phyloP scores from a whole-genome alignment of 1,140 invertebrate genomes.

The Heliconius nattereri region DNA sequence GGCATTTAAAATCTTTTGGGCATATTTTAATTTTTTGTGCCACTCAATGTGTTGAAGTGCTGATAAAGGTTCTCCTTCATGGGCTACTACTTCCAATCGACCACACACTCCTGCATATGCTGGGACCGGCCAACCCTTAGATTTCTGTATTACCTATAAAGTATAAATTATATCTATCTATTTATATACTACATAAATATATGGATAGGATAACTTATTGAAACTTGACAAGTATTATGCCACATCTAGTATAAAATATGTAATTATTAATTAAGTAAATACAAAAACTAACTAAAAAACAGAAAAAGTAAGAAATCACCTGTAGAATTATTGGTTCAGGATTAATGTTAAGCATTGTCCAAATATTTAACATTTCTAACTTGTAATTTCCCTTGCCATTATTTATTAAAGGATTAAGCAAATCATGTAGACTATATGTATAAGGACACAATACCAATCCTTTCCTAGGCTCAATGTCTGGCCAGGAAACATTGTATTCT shows the following conservation, averaged over 20 bases:
- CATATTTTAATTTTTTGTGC: conserved; percentile 63
- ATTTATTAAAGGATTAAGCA: conserved; percentile 53
- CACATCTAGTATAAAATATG: too few relatives aligned
- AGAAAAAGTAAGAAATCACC: conserved; percentile 38
- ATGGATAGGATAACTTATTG: too few relatives aligned
- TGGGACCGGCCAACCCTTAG: conserved; percentile 68
- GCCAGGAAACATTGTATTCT: conserved; percentile 60
- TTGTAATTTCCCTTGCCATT: conserved; percentile 52
- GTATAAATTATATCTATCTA: neutral
- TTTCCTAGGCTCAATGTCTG: conserved; percentile 58
- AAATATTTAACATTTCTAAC: conserved; percentile 65
- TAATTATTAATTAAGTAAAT: too few relatives aligned
- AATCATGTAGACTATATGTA: conserved; percentile 63
- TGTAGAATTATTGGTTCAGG: conserved; percentile 72
- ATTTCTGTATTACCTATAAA: conserved; percentile 59
- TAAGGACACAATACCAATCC: conserved; percentile 68
- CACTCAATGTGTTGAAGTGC: conserved; percentile 56
- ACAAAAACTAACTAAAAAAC: too few relatives aligned
- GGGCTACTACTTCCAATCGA: conserved; percentile 64
- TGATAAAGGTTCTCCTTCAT: conserved; percentile 65
- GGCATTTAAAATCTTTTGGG: conserved; percentile 63
- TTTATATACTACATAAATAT: too few relatives aligned
- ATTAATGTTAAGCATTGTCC: conserved; percentile 73
- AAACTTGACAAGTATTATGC: too few relatives aligned
- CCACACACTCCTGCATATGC: conserved; percentile 73